Evolutionary conservation across 2,888 invertebrate species (phyloP), one percentile per base, ranked within the genome.

Genomic region (Bellardia pandia): DNA sequence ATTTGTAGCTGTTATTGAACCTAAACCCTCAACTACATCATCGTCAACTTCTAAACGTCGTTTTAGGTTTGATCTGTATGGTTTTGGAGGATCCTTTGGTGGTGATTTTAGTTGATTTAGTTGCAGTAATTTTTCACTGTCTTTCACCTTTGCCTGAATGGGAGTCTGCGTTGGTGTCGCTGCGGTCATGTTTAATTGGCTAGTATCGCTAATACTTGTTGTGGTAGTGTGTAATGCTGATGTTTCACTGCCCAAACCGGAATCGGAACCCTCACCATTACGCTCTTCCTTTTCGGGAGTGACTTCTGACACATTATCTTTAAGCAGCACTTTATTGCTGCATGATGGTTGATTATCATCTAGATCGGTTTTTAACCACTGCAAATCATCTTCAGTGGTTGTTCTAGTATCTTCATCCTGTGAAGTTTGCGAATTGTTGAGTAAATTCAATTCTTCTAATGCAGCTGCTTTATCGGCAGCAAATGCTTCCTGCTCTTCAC

Each of bases 211-310:
- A 33, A 84, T 56, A 69, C 88, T 86, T 75, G 81, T 86, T 8
- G 88, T 68, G 13, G 90, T 90, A n/a, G 86, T 89, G 79, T 91
- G 91, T n/a, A 91, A 81, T 2, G 89, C 78, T 6, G 91, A 91
- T 5, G 96, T 95, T 93, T 97, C 97, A 51, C 96, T 96, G 6
- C 97, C 97, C 45, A 97, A 93, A 0, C 97, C 97, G 0, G 97
- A 97, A 93, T 97, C 97, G 76, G 97, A 97, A 91, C 97, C 97
- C 60, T 97, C 97, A 79, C 96, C 95, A 91, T 95, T 95, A 48
- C 92, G 81, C 74, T 92, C 91, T 51, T 91, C 91, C 42, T 87
- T 87, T 78, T 87, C 87, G 9, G 84, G 81, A 11, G 53, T 33
- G 23, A 69, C 82, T 74, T 51, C 68, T 16, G 45, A 42, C 0